A percentile compares a stretch with the other conserved stretches of the same genome.
Conservation (phyloP, 2,113 vertebrate species). For the Sceloporus undulatus region DNA sequence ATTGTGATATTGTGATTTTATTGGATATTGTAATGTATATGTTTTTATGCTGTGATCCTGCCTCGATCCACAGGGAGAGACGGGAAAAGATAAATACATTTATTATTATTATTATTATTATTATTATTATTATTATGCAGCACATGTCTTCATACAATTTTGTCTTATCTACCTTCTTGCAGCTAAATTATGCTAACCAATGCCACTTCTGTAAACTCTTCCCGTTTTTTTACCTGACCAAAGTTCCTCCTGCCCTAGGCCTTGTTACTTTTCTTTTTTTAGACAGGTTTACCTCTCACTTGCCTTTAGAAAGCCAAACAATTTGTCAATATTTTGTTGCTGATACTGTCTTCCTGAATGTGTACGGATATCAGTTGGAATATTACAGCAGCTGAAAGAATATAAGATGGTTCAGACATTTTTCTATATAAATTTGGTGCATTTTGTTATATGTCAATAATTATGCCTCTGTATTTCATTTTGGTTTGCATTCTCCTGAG, state of each 20-base stretch:
- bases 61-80: too few relatives aligned
- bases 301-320: neutral
- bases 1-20: too few relatives aligned
- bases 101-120: too few relatives aligned
- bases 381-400: neutral
- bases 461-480: neutral
- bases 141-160: neutral
- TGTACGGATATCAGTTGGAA: neutral
- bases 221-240: neutral
- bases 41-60: too few relatives aligned
- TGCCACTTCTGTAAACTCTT: neutral
- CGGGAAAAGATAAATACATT: too few relatives aligned
- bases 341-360: neutral
- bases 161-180: neutral
- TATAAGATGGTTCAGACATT: neutral
- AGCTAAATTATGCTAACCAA: neutral
- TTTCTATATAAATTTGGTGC: too few relatives aligned
- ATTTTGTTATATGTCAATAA: neutral
- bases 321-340: neutral
- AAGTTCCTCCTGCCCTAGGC: neutral
- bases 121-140: too few relatives aligned
- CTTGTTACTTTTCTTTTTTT: neutral
- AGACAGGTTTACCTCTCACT: neutral
- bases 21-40: too few relatives aligned
- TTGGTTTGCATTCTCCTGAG: neutral